Evolutionary conservation across 1,140 invertebrate genomes (phyloP), one percentile per base, ranked within the genome.

Genomic region (Musca domestica): DNA sequence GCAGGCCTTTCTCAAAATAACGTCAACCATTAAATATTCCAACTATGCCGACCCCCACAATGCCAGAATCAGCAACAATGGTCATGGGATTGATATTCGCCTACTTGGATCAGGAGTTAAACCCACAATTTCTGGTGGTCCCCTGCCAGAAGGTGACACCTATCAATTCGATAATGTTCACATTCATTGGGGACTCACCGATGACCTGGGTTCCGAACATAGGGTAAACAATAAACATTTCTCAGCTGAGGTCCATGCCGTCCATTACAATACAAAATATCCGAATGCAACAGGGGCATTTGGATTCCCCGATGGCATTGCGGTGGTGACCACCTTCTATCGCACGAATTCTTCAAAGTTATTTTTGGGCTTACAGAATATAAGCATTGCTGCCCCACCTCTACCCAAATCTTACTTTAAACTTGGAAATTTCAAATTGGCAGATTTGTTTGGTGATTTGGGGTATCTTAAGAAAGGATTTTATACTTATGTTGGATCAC

Each of bases 401-500:
- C 10, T 41, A 41, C 34, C 34, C 10, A 41, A 41, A 5, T 41
- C 34, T 9, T 12, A 7, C 2, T 41, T 7, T 41, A 41, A 74
- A 19, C 47, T 72, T 0, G 70, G 66, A 2, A 69, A 71, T 3
- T 58, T 78, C 2, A 74, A 69, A 12, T 72, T 79, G 0, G 76
- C 72, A 2, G 68, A 85, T n/a, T 22, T 80, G 15, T 56, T 80
- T 9, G 72, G 75, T 23, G 70, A 65, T 10, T 51, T 80, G 58
- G 83, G 90, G 67, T 74, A 85, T 15, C 74, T 78, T 0, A 41
- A 41, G 2, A 41, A 41, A 41, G 74, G 88, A 56, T 94, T 92
- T 78, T 92, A 89, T 74, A 91, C 91, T 0, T 98, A 97, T 81
- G 85, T 87, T 64, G 95, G 95, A 1, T 96, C 94, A 4, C 82